Base-by-base conservation (phyloP, 1,140 invertebrate species). In the Drosophila pectinifera region DNA sequence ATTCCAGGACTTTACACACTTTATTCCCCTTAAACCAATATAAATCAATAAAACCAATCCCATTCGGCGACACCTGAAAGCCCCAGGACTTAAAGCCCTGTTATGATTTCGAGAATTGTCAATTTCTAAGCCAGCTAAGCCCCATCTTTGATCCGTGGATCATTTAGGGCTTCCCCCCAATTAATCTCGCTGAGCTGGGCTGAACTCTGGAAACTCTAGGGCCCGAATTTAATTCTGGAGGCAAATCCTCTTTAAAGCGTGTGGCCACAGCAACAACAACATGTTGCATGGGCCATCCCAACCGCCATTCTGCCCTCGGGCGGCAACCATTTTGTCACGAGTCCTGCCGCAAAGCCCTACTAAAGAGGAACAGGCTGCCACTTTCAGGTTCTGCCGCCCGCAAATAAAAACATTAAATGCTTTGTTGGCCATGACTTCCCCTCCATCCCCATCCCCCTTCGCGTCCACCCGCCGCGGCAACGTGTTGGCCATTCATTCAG, bases 351-450 rank as follows among this genome's bases (percentile, higher is more conserved):
- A 67, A 76, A 76, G 54, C 61, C 73, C 53, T 54, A 68, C 73
- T 59, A 75, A 76, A 73, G 69, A 64, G 58, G 46, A 53, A 63
- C 48, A 55, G 59, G 51, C 75, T 64, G 80, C 72, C 80, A 84
- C 51, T 82, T 86, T 78, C 74, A 82, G 79, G 79, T 73, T 67
- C 63, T 88, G 79, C 65, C 65, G 72, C 82, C 82, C 84, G 74
- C 82, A 86, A 86, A 86, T 86, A 86, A 88, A 86, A 86, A 80
- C 83, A 83, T 88, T 86, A 79, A 86, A 86, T 79, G 79, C 79
- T 86, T 83, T 83, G 83, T 78, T 73, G 55, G 53, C 45, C 67
- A 73, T 62, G 49, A 42, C 65, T 59, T 53, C 41, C 65, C 38
- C 42, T 34, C 4, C 34, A 18, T 11, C 46, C 18, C 34, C 55